phyloP scores from a whole-genome alignment of 2,113 vertebrate genomes.

The Leptosomus discolor region DNA sequence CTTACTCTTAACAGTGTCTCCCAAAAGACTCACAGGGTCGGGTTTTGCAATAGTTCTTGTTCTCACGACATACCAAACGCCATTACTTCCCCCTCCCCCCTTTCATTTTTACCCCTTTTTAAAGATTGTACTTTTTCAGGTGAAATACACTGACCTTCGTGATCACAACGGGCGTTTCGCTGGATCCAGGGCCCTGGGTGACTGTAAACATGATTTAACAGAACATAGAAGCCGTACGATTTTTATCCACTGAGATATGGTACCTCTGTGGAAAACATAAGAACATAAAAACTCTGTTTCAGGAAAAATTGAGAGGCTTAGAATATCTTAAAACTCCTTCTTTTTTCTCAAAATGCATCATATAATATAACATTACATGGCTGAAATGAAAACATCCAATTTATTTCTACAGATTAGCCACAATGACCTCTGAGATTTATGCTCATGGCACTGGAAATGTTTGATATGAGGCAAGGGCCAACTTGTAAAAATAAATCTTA shows the following conservation, averaged over 20 bases:
- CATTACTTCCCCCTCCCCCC: neutral
- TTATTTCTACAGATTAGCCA: slow-evolving; percentile 50
- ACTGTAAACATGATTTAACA: slow-evolving; percentile 1
- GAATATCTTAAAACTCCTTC: neutral
- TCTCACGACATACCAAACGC: neutral
- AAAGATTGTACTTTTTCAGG: neutral
- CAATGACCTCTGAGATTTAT: slow-evolving; percentile 16
- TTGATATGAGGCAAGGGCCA: slow-evolving; percentile 30
- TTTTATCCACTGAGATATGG: neutral
- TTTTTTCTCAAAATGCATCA: neutral
- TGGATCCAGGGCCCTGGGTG: neutral
- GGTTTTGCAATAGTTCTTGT: neutral
- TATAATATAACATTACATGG: neutral
- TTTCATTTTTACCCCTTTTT: neutral
- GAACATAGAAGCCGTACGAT: neutral
- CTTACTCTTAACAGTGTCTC: neutral
- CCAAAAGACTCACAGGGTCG: neutral
- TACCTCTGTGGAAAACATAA: neutral
- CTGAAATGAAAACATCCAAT: slow-evolving; percentile 19
- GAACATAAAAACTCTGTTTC: neutral
- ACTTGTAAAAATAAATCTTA: neutral
- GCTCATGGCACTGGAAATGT: neutral
- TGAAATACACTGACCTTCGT: neutral
- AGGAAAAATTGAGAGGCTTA: neutral
- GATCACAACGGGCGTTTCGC: neutral